phyloP scores from a whole-genome alignment of 2,113 vertebrate species.

The Stegastes partitus region DNA sequence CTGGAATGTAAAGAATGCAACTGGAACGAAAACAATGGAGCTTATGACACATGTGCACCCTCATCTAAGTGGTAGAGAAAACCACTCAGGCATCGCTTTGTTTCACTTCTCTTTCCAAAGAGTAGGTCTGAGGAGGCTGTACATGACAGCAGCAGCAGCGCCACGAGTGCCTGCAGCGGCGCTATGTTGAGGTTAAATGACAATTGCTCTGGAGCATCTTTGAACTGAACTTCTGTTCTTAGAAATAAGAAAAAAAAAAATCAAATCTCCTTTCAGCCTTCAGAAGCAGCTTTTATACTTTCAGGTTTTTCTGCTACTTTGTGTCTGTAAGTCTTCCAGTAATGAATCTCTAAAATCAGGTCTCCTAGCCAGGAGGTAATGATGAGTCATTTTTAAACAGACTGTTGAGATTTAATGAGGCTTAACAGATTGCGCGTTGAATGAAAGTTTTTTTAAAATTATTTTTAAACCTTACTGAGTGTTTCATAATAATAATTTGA shows the following conservation, averaged over 20 bases:
- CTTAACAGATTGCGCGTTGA: conserved; percentile 51
- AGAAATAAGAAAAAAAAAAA: conserved; percentile 22
- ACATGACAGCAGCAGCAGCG: conserved; percentile 34
- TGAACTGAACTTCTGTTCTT: conserved; percentile 28
- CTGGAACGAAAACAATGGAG: conserved; percentile 63
- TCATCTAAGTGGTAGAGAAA: conserved; percentile 49
- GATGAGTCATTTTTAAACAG: conserved; percentile 66
- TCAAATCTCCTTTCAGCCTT: conserved; percentile 6
- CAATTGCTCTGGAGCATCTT: conserved; percentile 24
- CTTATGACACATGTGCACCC: conserved; percentile 67
- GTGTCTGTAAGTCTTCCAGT: conserved; percentile 18
- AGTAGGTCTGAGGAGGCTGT: conserved; percentile 14
- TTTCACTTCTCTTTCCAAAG: conserved; percentile 26
- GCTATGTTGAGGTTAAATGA: conserved; percentile 45
- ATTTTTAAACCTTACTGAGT: conserved; percentile 4
- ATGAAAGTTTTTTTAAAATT: conserved; percentile 12
- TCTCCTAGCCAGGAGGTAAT: conserved; percentile 54
- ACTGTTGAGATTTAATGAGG: conserved; percentile 63
- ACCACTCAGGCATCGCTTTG: conserved; percentile 19
- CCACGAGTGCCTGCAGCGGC: conserved; percentile 33
- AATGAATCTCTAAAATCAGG: conserved; percentile 47
- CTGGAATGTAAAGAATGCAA: conserved; percentile 72
- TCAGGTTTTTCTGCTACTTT: background rate
- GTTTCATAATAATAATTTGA: conserved; percentile 9
- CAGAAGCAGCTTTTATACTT: background rate